Evolutionary conservation across 2,797 vertebrate species (phyloP).

Genomic region (Catharus ustulatus): DNA sequence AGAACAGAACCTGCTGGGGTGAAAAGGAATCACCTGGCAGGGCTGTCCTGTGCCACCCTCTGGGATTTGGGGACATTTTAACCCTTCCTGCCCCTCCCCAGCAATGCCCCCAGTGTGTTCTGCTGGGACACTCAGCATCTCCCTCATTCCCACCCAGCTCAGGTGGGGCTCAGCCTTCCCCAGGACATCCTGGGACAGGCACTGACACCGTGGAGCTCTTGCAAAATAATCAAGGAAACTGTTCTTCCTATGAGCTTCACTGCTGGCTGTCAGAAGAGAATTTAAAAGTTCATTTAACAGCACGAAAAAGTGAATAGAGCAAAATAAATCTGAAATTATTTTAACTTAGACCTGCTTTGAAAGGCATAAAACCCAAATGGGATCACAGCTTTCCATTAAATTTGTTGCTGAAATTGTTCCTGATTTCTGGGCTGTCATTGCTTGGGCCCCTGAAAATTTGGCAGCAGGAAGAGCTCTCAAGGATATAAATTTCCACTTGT

Average conservation of each 20-base stretch:
- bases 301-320: background rate
- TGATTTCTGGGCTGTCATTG: background rate
- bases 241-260: background rate
- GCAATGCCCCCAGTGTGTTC: rapidly evolving
- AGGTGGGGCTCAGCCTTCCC: conserved; percentile 9
- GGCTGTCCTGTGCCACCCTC: background rate
- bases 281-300: background rate
- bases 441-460: background rate
- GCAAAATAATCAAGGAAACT: background rate
- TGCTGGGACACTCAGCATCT: background rate
- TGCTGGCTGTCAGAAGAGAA: background rate
- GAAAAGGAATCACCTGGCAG: background rate
- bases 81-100: background rate
- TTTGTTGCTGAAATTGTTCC: background rate
- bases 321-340: background rate
- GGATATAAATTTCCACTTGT: background rate
- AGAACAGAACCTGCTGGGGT: background rate
- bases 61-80: background rate
- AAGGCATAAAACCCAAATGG: background rate
- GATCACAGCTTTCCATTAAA: background rate
- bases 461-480: background rate
- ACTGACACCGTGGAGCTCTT: background rate
- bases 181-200: background rate
- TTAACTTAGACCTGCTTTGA: background rate
- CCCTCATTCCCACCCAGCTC: background rate